Evolutionary conservation across 1,140 invertebrate species (phyloP), one percentile per base, ranked within the genome.

Genomic region (Drosophila serrata): DNA sequence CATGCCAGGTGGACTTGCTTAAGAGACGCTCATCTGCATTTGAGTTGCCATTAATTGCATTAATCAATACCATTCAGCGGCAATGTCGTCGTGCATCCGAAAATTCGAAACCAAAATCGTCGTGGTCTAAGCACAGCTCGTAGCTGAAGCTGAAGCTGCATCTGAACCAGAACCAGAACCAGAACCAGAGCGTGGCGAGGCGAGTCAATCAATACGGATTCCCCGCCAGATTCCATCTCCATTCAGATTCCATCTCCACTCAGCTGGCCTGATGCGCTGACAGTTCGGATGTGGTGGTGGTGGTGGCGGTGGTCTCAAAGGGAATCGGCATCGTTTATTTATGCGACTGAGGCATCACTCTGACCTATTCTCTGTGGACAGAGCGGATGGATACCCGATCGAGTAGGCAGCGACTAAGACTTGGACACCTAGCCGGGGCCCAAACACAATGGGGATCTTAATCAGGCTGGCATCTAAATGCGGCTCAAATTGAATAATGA

Each of bases 401-500:
- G n/a, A 27, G 40, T n/a, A 2, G 22, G 46, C 53, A 42, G 31
- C 31, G 7, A 35, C 39, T 58, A 24, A 39, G 69, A 49, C 37
- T 27, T 27, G 22, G 37, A 77, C 58, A 69, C 75, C 55, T 55
- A 24, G n/a, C 22, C 43, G 37, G 24, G 6, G 19, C n/a, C 33
- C 49, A 27, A 46, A 31, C 27, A 58, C 65, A 48, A 48, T 46
- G 45, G 40, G 62, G 74, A 60, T 77, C 73, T 77, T 81, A 87
- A 86, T 87, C 82, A 75, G 75, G 24, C 64, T 81, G 69, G 68
- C 82, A 86, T 86, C 82, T 86, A 87, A 86, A 86, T 86, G 76
- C 70, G 77, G 75, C 84, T 82, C 84, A 88, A 86, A 86, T 86
- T 86, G 82, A 86, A 86, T 86, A 86, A 86, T 86, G 82, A 86